These are phyloP conservation scores for Graptemys geographica DNA, from an alignment of 2,797 vertebrate genomes.

Conservation along the genomic window DNA sequence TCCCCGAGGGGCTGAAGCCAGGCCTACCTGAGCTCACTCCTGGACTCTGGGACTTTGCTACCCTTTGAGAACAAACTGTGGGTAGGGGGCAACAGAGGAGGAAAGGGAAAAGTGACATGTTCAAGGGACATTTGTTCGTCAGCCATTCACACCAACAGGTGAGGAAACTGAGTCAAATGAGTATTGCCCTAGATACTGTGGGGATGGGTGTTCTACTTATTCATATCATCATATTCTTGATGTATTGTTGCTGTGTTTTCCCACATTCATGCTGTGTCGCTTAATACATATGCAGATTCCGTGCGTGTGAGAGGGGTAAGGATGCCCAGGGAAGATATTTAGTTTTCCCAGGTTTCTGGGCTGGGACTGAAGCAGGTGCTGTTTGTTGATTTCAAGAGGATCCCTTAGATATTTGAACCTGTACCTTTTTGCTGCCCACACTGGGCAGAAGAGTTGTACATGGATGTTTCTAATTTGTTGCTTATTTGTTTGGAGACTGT, in stretches of 20 bases:
- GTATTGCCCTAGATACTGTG: not conserved
- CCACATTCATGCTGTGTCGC: not conserved
- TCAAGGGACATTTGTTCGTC: fast-evolving
- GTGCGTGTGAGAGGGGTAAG: not conserved
- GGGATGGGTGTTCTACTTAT: not conserved
- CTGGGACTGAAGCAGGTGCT: not conserved
- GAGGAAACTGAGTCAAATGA: not conserved
- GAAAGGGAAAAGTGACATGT: not conserved
- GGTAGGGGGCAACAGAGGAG: too few species aligned
- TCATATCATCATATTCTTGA: not conserved
- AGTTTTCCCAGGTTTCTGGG: not conserved
- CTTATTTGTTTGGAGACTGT: not conserved
- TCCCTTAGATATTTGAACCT: too few species aligned
- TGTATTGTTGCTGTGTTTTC: too few species aligned
- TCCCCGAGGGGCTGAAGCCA: too few species aligned
- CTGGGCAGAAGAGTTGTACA: not conserved
- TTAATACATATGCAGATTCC: not conserved
- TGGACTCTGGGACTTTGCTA: too few species aligned
- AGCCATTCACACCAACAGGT: not conserved
- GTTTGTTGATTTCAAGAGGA: not conserved
- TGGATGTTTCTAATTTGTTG: not conserved
- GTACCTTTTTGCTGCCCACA: too few species aligned
- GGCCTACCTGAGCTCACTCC: too few species aligned
- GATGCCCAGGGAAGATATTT: not conserved
- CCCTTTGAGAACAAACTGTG: too few species aligned